These are phyloP conservation scores for Leontopithecus rosalia DNA, from an alignment of 2,797 vertebrate genomes.

Conservation along the genomic window DNA sequence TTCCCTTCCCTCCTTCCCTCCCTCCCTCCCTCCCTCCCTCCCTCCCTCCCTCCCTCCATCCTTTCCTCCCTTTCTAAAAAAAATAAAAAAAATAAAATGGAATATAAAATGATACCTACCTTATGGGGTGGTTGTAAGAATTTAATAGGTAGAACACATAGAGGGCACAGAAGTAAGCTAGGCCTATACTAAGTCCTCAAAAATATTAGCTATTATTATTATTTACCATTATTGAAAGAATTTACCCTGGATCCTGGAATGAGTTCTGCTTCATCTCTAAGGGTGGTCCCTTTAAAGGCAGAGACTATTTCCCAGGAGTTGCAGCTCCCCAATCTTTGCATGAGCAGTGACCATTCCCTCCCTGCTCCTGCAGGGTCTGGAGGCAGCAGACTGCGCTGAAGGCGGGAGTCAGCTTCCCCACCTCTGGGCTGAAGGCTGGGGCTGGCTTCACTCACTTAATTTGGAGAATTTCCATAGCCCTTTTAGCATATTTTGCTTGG, in stretches of 20 bases:
- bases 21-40: no score
- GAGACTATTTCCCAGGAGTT: no score
- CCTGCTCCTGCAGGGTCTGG: not conserved
- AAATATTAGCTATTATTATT: not conserved
- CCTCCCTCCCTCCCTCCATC: no score
- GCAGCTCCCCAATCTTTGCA: fast-evolving
- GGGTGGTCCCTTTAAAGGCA: not conserved
- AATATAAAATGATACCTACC: not conserved
- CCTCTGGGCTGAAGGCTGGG: not conserved
- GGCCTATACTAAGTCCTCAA: not conserved
- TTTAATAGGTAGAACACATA: not conserved
- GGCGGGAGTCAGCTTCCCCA: not conserved
- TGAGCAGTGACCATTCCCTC: not conserved
- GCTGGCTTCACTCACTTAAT: constrained; percentile 6
- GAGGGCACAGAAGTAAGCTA: not conserved
- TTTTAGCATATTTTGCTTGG: constrained; percentile 71
- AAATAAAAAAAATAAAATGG: no score
- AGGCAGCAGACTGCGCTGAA: not conserved
- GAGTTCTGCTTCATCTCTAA: not conserved
- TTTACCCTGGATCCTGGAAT: not conserved
- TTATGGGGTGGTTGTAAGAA: not conserved
- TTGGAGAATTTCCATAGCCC: constrained; percentile 49
- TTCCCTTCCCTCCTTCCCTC: no score
- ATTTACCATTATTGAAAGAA: not conserved
- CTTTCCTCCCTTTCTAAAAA: no score